A percentile compares a stretch with the other conserved stretches of the same genome.
Conservation (phyloP, 2,113 vertebrate species). For the Dunckerocampus dactyliophorus region DNA sequence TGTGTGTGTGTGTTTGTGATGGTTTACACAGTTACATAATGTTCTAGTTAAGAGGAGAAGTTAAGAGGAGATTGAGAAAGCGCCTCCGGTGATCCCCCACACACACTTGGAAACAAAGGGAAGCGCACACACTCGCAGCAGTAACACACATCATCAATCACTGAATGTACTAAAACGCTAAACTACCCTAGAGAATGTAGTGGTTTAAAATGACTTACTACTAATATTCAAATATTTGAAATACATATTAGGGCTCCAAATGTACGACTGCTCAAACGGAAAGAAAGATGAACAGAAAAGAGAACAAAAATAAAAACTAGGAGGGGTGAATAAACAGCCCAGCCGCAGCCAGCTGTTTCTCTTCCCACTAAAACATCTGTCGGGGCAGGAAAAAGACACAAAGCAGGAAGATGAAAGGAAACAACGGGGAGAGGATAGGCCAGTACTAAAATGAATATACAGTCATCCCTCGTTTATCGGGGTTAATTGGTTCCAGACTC, state of each 20-base stretch:
- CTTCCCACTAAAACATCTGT: conserved; percentile 53
- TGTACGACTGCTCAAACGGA: conserved; percentile 21
- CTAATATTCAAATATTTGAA: background rate
- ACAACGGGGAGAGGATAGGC: background rate
- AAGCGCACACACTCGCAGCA: conserved; percentile 14
- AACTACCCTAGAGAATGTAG: too few relatives aligned
- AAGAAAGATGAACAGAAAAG: conserved; percentile 12
- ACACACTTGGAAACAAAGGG: conserved; percentile 14
- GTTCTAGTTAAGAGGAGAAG: conserved; percentile 6
- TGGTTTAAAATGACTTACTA: background rate
- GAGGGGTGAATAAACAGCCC: conserved; percentile 51
- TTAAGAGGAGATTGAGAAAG: conserved; percentile 25
- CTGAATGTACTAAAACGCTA: too few relatives aligned
- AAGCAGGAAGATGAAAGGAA: conserved; percentile 4
- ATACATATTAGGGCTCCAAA: background rate
- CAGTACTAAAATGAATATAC: background rate
- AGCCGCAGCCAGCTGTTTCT: conserved; percentile 56
- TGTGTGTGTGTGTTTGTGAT: conserved; percentile 3
- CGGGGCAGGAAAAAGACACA: conserved; percentile 10
- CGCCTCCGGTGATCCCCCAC: conserved; percentile 18
- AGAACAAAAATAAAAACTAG: conserved; percentile 12
- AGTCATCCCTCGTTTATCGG: background rate
- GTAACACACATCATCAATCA: conserved; percentile 11
- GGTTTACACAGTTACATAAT: conserved; percentile 40
- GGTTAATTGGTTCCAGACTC: background rate